phyloP scores from a whole-genome alignment of 2,888 invertebrate genomes.

The Nomada flava region DNA sequence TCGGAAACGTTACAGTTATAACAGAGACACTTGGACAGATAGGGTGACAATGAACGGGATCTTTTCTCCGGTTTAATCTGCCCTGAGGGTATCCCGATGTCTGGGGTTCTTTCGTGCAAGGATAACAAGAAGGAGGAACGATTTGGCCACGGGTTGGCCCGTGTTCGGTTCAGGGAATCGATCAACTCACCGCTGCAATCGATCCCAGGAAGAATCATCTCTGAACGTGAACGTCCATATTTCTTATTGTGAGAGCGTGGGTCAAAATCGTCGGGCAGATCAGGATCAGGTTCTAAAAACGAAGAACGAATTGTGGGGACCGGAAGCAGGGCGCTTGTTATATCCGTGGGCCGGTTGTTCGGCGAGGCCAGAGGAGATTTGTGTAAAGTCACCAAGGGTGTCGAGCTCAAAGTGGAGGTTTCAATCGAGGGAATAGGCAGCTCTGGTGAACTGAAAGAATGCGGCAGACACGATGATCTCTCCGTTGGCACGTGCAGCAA shows the following conservation, averaged over 20 bases:
- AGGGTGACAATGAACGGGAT: slow-evolving; percentile 43
- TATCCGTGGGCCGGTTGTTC: slow-evolving; percentile 45
- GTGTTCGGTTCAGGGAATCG: slow-evolving; percentile 13
- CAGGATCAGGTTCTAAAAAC: slow-evolving; percentile 7
- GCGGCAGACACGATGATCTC: slow-evolving; percentile 75
- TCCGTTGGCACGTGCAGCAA: slow-evolving; percentile 54
- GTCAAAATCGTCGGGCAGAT: slow-evolving; percentile 12
- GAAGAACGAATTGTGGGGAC: slow-evolving; percentile 49
- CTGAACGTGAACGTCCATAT: slow-evolving; percentile 80
- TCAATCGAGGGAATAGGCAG: slow-evolving; percentile 74
- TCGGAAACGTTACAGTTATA: slow-evolving; percentile 81
- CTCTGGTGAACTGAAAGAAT: slow-evolving; percentile 82
- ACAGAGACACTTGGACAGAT: slow-evolving; percentile 71
- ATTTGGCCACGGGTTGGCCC: slow-evolving; percentile 21
- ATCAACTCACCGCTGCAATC: slow-evolving; percentile 78
- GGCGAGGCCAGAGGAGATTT: slow-evolving; percentile 74
- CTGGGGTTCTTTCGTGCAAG: slow-evolving; percentile 24
- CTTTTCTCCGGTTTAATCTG: slow-evolving; percentile 18
- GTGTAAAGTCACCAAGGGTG: slow-evolving; percentile 73
- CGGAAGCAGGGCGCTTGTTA: slow-evolving; percentile 32
- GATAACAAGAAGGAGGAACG: slow-evolving; percentile 33
- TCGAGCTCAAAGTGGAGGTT: slow-evolving; percentile 53
- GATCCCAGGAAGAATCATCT: slow-evolving; percentile 75
- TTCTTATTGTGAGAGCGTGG: slow-evolving; percentile 65
- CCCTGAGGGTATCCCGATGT: neutral